Base-by-base conservation (phyloP, 2,888 invertebrate genomes). In the Crossocerus cetratus region DNA sequence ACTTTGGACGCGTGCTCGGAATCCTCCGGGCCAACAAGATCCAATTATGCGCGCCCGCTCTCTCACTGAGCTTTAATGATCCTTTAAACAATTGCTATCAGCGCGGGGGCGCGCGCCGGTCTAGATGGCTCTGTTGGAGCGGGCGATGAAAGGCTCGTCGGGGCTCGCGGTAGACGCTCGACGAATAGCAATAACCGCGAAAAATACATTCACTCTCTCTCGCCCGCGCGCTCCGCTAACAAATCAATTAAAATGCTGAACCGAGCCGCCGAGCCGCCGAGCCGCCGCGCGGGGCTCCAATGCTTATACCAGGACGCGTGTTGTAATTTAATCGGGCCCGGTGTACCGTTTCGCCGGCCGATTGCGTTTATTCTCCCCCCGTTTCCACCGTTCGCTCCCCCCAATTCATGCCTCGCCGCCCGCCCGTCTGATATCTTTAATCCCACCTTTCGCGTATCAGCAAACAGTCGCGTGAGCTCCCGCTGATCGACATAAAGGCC, bases 231-330 rank as follows among this genome's bases (percentile, higher is more conserved):
- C 60, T 70, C 60, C 8, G 61, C 45, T 66, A 55, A 70, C 66
- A 70, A 70, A 70, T 70, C 70, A 70, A 70, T 70, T 70, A 70
- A 70, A 66, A 66, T 59, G 56, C 56, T 56, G 70, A 70, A 66
- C 32, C 70, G 56, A 44, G 23, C 55, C 43, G 18, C 45, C n/a
- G n/a, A n/a, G n/a, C 53, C 53, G 43, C 64, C 69, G 49, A 58
- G 56, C 14, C 14, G 21, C 16, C 22, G 60, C 23, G 60, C 60
- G 20, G 21, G 58, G 16, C n/a, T n/a, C n/a, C n/a, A n/a, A n/a
- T n/a, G 32, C 32, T 32, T 32, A 14, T 18, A 21, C 43, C 32
- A 57, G 65, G 43, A 55, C 68, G 65, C 65, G 42, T 54, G 45
- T 67, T 56, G 22, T 70, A 67, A 70, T 60, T 67, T 70, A 70